A percentile compares a stretch with the other conserved stretches of the same genome.
These are phyloP conservation scores for Oscheius sp. DNA, from an alignment of 1,140 invertebrate species.

Conservation along the genomic window DNA sequence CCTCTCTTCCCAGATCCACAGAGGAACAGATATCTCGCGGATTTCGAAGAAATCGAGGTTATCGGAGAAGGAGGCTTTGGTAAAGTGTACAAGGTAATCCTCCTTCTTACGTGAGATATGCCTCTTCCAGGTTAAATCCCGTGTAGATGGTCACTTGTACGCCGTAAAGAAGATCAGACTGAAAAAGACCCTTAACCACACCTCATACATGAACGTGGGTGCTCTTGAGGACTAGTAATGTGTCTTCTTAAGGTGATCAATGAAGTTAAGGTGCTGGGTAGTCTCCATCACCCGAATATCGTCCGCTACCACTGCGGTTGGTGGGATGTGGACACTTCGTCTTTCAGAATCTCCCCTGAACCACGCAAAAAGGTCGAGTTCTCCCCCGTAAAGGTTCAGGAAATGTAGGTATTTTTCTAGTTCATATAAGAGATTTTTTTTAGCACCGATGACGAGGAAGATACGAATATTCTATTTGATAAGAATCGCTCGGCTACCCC, in stretches of 20 bases:
- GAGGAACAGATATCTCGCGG: slow-evolving; percentile 68
- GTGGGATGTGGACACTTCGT: slow-evolving; percentile 67
- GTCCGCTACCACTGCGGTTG: slow-evolving; percentile 80
- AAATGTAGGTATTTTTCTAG: not conserved
- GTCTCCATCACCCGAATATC: slow-evolving; percentile 76
- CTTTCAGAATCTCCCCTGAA: not conserved
- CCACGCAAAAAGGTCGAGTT: not conserved
- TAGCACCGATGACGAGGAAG: not conserved
- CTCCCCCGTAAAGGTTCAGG: not conserved
- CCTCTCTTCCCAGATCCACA: not conserved
- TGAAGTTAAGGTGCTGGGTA: slow-evolving; percentile 77
- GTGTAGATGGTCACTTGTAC: slow-evolving; percentile 74
- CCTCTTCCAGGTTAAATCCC: slow-evolving; percentile 66
- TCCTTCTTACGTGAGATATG: not conserved
- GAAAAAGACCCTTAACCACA: not conserved
- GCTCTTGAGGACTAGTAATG: slow-evolving; percentile 33
- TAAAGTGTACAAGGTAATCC: slow-evolving; percentile 49
- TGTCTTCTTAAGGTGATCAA: slow-evolving; percentile 66
- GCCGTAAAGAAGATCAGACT: slow-evolving; percentile 62
- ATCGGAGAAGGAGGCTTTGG: slow-evolving; percentile 76
- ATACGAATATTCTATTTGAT: no score
- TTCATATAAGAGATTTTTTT: not conserved
- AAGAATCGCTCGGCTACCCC: no score
- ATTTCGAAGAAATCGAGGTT: slow-evolving; percentile 73
- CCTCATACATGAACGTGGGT: not conserved